Conservation (phyloP, 2,113 vertebrate species). For the Cisticola juncidis region DNA sequence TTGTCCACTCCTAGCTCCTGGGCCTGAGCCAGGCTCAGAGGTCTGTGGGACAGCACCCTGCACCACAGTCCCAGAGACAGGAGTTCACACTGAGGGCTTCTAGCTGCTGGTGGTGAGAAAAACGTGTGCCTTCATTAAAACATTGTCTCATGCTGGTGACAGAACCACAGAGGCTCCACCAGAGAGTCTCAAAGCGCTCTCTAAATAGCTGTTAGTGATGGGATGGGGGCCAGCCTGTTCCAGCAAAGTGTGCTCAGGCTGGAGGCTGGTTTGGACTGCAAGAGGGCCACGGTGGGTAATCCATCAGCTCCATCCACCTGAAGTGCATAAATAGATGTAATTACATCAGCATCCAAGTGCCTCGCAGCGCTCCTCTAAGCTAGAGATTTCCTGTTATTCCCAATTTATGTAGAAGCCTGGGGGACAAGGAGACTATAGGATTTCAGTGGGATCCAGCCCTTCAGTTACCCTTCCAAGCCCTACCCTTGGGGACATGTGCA, state of each 20-base stretch:
- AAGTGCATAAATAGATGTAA: slow-evolving; percentile 27
- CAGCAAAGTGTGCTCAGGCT: not conserved
- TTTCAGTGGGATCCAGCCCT: slow-evolving; percentile 43
- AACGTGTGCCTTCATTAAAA: not conserved
- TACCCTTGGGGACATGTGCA: not conserved
- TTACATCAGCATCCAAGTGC: not conserved
- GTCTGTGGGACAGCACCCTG: not conserved
- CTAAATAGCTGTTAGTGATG: not conserved
- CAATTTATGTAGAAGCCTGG: not conserved
- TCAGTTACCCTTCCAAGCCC: slow-evolving; percentile 15
- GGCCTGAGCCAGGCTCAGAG: not conserved
- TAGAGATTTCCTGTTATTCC: slow-evolving; percentile 49
- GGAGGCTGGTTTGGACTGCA: not conserved
- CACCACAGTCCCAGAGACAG: not conserved
- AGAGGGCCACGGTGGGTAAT: not conserved
- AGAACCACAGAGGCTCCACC: not conserved
- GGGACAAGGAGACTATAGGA: slow-evolving; percentile 45
- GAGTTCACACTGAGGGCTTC: not conserved
- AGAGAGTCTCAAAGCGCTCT: not conserved
- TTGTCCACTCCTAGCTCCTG: not conserved
- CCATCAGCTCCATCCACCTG: not conserved
- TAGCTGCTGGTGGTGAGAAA: not conserved
- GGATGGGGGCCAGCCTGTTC: not conserved
- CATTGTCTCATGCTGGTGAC: not conserved
- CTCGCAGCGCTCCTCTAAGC: not conserved